Evolutionary conservation across 2,797 vertebrate species (phyloP).

Genomic region (Melopsittacus undulatus): DNA sequence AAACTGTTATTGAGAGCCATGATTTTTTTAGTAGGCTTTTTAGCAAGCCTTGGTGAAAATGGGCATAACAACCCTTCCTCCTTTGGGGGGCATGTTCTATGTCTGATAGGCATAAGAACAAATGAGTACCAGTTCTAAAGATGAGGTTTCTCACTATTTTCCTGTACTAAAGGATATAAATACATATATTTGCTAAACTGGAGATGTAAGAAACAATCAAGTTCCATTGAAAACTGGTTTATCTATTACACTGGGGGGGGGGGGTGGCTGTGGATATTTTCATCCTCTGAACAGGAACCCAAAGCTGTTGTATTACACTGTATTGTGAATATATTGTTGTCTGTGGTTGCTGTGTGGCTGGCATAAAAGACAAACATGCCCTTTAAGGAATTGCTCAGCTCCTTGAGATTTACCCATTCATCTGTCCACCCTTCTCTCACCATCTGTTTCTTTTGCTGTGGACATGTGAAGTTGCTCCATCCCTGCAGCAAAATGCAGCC

Average conservation of each 20-base stretch:
- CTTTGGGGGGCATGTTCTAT: neutral
- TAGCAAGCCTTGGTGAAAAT: neutral
- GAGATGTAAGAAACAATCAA: neutral
- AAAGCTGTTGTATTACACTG: neutral
- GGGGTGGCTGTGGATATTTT: neutral
- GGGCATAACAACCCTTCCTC: neutral
- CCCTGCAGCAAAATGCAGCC: conserved; percentile 53
- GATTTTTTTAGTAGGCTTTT: neutral
- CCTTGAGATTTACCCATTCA: conserved; percentile 44
- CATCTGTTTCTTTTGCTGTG: conserved; percentile 51
- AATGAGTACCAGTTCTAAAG: neutral
- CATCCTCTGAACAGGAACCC: neutral
- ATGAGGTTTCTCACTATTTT: neutral
- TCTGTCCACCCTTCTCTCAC: conserved; percentile 36
- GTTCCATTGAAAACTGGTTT: neutral
- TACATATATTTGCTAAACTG: neutral
- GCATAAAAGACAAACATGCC: conserved; percentile 14
- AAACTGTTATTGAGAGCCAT: neutral
- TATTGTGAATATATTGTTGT: neutral
- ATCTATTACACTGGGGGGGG: neutral
- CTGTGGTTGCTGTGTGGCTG: neutral
- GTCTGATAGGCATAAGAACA: neutral
- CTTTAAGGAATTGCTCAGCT: conserved; percentile 24
- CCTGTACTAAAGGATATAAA: neutral
- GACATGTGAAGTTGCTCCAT: conserved; percentile 51